A percentile compares a stretch with the other conserved stretches of the same genome.
phyloP scores from a whole-genome alignment of 2,113 vertebrate species.

The Stictonetta naevosa region DNA sequence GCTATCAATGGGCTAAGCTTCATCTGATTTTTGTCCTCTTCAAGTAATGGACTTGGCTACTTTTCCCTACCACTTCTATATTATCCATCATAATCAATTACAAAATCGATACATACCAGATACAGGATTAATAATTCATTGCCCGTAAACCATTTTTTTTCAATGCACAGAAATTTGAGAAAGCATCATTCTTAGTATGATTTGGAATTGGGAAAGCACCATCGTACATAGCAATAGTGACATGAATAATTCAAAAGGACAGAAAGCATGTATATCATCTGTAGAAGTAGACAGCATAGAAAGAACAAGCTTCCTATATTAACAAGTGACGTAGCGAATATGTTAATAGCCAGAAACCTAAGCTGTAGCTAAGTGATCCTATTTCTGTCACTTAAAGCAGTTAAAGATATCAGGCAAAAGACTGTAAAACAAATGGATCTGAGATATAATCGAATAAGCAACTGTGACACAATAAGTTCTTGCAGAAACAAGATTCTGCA shows the following conservation, averaged over 20 bases:
- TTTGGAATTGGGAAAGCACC: not conserved
- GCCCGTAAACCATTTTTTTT: too few relatives aligned
- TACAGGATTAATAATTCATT: not conserved
- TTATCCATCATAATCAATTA: not conserved
- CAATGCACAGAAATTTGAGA: not conserved
- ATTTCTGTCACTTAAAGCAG: not conserved
- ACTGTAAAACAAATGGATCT: slow-evolving; percentile 24
- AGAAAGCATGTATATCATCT: not conserved
- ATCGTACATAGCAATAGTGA: not conserved
- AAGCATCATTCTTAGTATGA: not conserved
- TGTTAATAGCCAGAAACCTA: not conserved
- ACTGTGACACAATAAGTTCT: not conserved
- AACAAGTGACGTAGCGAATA: not conserved
- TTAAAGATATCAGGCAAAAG: slow-evolving; percentile 23
- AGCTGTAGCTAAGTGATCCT: not conserved
- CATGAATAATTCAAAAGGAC: not conserved
- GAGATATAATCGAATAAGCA: not conserved
- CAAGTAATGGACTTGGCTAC: not conserved
- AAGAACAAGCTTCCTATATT: not conserved
- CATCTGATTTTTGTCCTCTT: not conserved
- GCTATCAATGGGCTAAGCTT: not conserved
- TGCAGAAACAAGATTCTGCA: not conserved
- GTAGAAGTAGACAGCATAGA: not conserved
- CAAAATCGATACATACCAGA: accelerated
- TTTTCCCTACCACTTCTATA: not conserved